Conservation (phyloP, 1,140 invertebrate species). For the Drosophila baimaii region DNA sequence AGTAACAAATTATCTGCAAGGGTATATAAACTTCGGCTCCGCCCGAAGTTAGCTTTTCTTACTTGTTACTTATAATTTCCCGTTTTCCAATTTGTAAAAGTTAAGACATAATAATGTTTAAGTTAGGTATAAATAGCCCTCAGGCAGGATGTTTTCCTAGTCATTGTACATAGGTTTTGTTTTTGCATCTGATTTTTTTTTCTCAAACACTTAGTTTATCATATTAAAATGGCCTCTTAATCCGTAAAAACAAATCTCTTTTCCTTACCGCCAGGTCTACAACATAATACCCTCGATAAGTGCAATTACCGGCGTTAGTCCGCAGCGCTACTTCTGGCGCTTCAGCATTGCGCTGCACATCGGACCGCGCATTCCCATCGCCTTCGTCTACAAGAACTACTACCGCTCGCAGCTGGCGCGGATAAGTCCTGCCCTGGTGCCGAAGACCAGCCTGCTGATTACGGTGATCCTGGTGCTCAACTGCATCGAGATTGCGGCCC, state of each 20-base stretch:
- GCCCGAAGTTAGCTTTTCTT: no score
- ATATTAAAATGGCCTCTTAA: no score
- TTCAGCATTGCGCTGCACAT: conserved; percentile 95
- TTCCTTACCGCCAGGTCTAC: conserved; percentile 89
- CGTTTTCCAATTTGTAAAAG: no score
- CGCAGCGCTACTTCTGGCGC: conserved; percentile 96
- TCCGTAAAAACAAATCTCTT: background rate
- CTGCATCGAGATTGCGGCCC: conserved; percentile 91
- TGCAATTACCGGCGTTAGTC: conserved; percentile 95
- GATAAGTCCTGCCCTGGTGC: conserved; percentile 86
- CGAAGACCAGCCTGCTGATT: conserved; percentile 87
- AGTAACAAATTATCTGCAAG: no score
- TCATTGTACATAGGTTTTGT: no score
- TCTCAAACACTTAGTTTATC: no score
- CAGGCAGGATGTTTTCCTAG: no score
- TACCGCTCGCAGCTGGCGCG: conserved; percentile 88
- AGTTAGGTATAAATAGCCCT: no score
- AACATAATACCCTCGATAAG: conserved; percentile 96
- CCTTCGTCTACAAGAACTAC: conserved; percentile 92
- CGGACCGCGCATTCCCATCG: conserved; percentile 93
- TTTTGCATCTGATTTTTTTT: no score
- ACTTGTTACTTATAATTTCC: no score
- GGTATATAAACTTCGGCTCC: no score
- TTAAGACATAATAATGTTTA: no score
- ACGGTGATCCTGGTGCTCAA: conserved; percentile 93